Evolutionary conservation across 2,888 invertebrate genomes (phyloP), one percentile per base, ranked within the genome.

Genomic region (Oscheius sp.): DNA sequence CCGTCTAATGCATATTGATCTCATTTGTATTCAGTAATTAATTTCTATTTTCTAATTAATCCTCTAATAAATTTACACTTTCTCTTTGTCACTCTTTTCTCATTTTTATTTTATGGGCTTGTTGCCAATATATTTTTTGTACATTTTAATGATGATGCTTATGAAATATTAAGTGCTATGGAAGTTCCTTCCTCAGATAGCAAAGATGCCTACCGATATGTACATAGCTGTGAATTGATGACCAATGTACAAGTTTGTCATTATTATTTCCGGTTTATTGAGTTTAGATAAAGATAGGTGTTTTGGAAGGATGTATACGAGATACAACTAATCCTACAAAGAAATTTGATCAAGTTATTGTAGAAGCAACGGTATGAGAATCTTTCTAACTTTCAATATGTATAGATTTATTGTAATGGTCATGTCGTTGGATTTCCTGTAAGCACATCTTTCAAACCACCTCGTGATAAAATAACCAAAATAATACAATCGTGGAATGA

Each of bases 341-440:
- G 36, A 62, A 71, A 20, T 57, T 75, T n/a, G 64, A 56, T 17
- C 73, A 77, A 33, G 36, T 77, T 33, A 69, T 76, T 24, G 71
- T 72, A 0, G 72, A 79, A 64, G 62, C 73, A 26, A 71, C 65
- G 45, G 73, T 73, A 36, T 20, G 62, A 33, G 28, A 6, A 28
- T 67, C 47, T 50, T 62, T 45, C 6, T 0, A 17, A 4, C 24
- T 8, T 14, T 2, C 1, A 44, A 28, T 44, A 26, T 62, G 49
- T 71, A 41, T 62, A 77, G 79, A 76, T 84, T n/a, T 83, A 80
- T 68, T 84, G 82, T 59, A 74, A 84, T 62, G 73, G 77, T 24
- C 71, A 74, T 54, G 70, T 68, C 24, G 73, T 84, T 17, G 84
- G 82, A 6, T 73, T 72, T 36, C 79, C 81, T 4, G 81, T 84